Base-by-base conservation (phyloP, 2,797 vertebrate genomes). In the Catharus ustulatus region DNA sequence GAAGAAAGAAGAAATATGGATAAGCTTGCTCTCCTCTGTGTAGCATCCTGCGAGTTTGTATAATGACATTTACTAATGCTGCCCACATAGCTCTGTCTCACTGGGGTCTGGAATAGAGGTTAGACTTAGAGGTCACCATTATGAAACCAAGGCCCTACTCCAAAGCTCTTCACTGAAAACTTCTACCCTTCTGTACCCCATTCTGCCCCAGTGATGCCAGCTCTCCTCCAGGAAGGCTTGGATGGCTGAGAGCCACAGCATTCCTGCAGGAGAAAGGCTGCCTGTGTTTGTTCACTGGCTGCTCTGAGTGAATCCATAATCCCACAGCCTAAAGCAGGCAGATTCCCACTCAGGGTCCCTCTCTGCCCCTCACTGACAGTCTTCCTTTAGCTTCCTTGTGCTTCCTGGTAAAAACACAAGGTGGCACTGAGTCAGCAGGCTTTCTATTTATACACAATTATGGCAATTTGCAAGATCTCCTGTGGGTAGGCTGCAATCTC, bases 401-500 rank as follows among this genome's bases (percentile, higher is more conserved):
- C 77, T 96, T 96, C 94, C 93, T 77, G 80, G 61, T 84, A 52
- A 76, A 84, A 94, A 93, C 94, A 91, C 95, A 94, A 96, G 95
- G 93, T 94, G 96, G 95, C 95, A 94, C 95, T 96, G 94, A 96
- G 76, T 94, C 87, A 91, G 95, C 94, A 91, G 80, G 80, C 75
- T 84, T 87, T 82, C 80, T 76, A 84, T 90, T 95, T 91, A 79
- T 68, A 87, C n/a, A 61, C 68, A 57, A 30, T 30, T 40, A 68
- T 10, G 68, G 63, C 77, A 76, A 79, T 86, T 86, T 71, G 51
- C 61, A 74, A 79, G 57, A 57, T 78, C 45, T 94, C 91, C 59
- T 61, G n/a, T 74, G 83, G 63, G 29, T 81, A 93, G 87, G 43
- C 61, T 88, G 49, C 43, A 30, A 17, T 71, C 59, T 86, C 48